Percentiles rank a stretch among this genome's conserved stretches.
Conservation (phyloP, 2,888 invertebrate species). For the Drosophila anceps region DNA sequence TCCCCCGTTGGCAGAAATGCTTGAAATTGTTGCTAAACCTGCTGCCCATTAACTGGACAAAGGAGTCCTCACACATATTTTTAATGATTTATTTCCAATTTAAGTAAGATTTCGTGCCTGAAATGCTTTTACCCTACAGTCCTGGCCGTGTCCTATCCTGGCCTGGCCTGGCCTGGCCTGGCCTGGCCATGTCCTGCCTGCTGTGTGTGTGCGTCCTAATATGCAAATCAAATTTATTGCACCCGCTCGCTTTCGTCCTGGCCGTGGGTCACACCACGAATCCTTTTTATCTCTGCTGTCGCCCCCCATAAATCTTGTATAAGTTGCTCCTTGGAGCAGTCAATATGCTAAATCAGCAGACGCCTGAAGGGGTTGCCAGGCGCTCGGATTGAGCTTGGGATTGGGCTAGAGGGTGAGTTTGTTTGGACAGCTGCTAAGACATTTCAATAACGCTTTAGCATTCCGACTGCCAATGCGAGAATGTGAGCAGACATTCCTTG, state of each 20-base stretch:
- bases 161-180: too few relatives aligned
- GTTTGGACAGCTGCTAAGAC: slow-evolving; percentile 80
- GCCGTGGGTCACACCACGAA: slow-evolving; percentile 57
- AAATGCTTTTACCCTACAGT: slow-evolving; percentile 63
- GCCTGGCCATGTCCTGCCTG: slow-evolving; percentile 30
- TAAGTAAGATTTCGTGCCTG: slow-evolving; percentile 73
- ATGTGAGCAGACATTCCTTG: slow-evolving; percentile 34
- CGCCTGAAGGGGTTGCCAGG: slow-evolving; percentile 36
- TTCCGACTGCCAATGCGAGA: slow-evolving; percentile 59
- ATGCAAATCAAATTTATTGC: slow-evolving; percentile 83
- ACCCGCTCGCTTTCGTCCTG: slow-evolving; percentile 39
- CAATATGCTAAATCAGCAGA: slow-evolving; percentile 81
- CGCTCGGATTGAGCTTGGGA: too few relatives aligned
- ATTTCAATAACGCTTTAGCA: slow-evolving; percentile 72
- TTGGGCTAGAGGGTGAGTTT: slow-evolving; percentile 26
- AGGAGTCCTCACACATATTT: slow-evolving; percentile 64
- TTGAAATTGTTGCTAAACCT: slow-evolving; percentile 53
- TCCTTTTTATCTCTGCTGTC: slow-evolving; percentile 78
- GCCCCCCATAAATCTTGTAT: slow-evolving; percentile 83
- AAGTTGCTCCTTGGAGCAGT: slow-evolving; percentile 79
- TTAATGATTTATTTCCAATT: slow-evolving; percentile 84
- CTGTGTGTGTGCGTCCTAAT: slow-evolving; percentile 66
- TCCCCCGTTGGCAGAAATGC: slow-evolving; percentile 43
- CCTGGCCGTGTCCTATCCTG: slow-evolving; percentile 9
- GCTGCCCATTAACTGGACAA: slow-evolving; percentile 52